phyloP scores from a whole-genome alignment of 2,113 vertebrate species.

The Barnardius zonarius region DNA sequence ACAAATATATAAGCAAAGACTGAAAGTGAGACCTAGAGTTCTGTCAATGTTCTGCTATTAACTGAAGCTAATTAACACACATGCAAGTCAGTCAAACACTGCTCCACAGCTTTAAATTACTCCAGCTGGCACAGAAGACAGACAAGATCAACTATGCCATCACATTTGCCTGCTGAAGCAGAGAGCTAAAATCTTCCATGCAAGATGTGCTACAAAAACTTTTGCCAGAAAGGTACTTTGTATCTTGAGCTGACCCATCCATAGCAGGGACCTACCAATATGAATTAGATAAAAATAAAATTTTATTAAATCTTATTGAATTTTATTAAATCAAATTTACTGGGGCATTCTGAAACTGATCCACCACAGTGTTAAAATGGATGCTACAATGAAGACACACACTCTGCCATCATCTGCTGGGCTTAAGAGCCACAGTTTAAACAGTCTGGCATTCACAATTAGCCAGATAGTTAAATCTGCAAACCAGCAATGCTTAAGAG shows the following conservation, averaged over 20 bases:
- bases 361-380: not conserved
- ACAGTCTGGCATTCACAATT: not conserved
- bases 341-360: not conserved
- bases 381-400: not conserved
- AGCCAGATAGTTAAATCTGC: not conserved
- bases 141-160: not conserved
- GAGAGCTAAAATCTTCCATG: not conserved
- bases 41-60: not conserved
- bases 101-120: not conserved
- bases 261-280: not conserved
- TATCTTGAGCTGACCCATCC: accelerated
- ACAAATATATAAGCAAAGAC: not conserved
- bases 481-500: not conserved
- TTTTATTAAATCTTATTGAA: too few relatives aligned
- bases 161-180: not conserved
- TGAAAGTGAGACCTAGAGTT: not conserved
- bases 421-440: not conserved
- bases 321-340: too few relatives aligned
- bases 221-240: not conserved
- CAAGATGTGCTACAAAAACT: not conserved
- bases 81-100: not conserved
- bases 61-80: not conserved
- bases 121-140: not conserved
- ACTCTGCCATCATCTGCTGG: not conserved
- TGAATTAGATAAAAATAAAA: not conserved